Conservation (phyloP, 2,888 invertebrate genomes). For the Cacoxenus indagator region DNA sequence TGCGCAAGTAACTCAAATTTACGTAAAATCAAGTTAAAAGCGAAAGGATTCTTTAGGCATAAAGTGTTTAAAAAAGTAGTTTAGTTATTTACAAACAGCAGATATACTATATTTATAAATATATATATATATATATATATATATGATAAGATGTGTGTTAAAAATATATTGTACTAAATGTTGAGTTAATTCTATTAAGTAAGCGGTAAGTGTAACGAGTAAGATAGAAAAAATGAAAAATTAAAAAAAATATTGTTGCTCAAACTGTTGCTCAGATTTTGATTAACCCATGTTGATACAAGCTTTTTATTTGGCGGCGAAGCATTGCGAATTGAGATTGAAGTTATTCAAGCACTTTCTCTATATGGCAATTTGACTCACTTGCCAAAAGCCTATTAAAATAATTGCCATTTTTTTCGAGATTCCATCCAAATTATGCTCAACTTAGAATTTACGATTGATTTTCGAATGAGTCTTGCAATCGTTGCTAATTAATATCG, state of each 20-base stretch:
- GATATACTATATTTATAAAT: background rate
- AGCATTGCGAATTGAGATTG: too few relatives aligned
- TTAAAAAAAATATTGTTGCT: too few relatives aligned
- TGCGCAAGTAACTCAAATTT: conserved; percentile 9
- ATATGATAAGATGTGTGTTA: too few relatives aligned
- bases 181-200: background rate
- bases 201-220: background rate
- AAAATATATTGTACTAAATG: too few relatives aligned
- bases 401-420: background rate
- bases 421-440: background rate
- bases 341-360: too few relatives aligned
- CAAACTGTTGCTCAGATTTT: too few relatives aligned
- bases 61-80: background rate
- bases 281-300: too few relatives aligned
- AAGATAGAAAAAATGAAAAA: too few relatives aligned
- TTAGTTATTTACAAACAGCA: background rate
- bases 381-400: too few relatives aligned
- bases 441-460: background rate
- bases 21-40: conserved; percentile 16
- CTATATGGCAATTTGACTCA: too few relatives aligned
- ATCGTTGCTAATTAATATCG: conserved; percentile 6
- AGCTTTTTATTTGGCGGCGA: too few relatives aligned
- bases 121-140: background rate
- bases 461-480: background rate
- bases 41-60: background rate